A percentile compares a stretch with the other conserved stretches of the same genome.
Conservation (phyloP, 2,113 vertebrate genomes). For the Hemiprocne comata region DNA sequence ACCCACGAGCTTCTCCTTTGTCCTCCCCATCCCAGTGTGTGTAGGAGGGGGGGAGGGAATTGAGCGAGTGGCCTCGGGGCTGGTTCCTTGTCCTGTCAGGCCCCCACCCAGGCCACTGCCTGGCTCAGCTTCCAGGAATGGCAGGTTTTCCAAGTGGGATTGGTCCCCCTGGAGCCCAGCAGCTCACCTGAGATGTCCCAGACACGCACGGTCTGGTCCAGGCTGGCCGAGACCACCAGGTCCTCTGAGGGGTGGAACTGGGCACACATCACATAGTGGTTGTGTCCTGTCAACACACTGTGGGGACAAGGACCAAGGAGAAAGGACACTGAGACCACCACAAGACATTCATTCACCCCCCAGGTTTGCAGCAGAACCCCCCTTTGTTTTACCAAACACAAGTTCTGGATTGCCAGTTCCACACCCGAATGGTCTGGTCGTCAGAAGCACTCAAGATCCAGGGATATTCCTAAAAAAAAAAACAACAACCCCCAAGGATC, state of each 20-base stretch:
- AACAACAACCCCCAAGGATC: no score
- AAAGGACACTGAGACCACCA: not conserved
- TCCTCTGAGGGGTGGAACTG: constrained; percentile 97
- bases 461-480: constrained; percentile 88
- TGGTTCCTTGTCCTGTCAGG: no score
- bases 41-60: no score
- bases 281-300: constrained; percentile 95
- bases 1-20: no score
- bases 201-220: constrained; percentile 97
- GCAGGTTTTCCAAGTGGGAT: constrained; percentile 50
- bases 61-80: no score
- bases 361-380: no score
- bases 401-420: constrained; percentile 98
- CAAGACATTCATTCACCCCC: no score
- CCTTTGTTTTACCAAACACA: constrained; percentile 88
- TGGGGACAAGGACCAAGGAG: not conserved
- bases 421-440: constrained; percentile 96
- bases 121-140: not conserved
- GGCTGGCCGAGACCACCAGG: constrained; percentile 94
- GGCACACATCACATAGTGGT: constrained; percentile 98
- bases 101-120: no score
- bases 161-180: constrained; percentile 33
- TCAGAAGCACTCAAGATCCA: constrained; percentile 98
- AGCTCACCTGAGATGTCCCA: constrained; percentile 99
- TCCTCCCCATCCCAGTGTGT: no score